Conservation (phyloP, 1,140 invertebrate genomes). For the Physella acuta region DNA sequence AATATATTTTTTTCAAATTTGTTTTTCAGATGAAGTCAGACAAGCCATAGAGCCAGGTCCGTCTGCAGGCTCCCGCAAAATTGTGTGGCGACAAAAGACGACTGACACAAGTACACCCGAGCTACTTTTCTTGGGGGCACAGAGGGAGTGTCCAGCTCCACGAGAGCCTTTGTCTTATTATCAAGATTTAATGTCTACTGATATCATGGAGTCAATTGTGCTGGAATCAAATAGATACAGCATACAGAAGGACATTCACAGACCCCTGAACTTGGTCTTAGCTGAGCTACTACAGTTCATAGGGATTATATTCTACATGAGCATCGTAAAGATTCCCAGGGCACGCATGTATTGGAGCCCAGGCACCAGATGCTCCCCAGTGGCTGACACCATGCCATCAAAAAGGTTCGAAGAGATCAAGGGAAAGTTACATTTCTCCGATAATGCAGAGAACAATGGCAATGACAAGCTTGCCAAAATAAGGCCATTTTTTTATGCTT, state of each 20-base stretch:
- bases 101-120: no score
- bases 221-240: not conserved
- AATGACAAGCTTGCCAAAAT: not conserved
- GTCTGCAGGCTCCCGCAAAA: no score
- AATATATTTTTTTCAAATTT: no score
- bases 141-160: no score
- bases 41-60: no score
- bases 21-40: no score
- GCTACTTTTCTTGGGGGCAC: no score
- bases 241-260: not conserved
- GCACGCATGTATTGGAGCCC: no score
- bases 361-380: not conserved
- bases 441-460: not conserved
- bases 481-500: not conserved
- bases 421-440: not conserved
- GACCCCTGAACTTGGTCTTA: not conserved
- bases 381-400: not conserved
- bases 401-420: not conserved
- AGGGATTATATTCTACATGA: not conserved
- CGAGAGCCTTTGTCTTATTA: no score
- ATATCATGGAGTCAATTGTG: not conserved
- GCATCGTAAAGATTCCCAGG: not conserved
- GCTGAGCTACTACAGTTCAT: not conserved
- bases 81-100: no score
- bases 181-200: not conserved